These are phyloP conservation scores for Glaucidium brasilianum DNA, from an alignment of 2,113 vertebrate genomes.

Conservation along the genomic window DNA sequence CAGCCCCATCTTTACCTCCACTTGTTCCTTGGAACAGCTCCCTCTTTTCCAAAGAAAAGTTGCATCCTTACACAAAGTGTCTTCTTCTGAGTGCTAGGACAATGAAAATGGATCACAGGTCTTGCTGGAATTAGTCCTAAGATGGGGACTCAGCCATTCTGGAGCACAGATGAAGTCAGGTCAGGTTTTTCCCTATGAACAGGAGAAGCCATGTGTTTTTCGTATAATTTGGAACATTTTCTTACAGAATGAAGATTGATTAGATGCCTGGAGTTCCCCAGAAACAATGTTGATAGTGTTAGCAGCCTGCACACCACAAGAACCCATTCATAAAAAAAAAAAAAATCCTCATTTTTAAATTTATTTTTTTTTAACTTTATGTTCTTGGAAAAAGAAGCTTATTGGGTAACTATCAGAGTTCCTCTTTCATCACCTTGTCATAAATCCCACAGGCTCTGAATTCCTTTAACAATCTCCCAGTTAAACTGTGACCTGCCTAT, in stretches of 20 bases:
- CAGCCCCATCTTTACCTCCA: not conserved
- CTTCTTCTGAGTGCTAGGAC: not conserved
- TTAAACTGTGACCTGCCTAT: conserved; percentile 61
- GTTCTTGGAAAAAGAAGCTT: conserved; percentile 57
- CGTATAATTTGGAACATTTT: conserved; percentile 59
- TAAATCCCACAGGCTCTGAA: conserved; percentile 58
- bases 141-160: conserved; percentile 18
- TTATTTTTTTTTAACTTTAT: conserved; percentile 48
- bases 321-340: conserved; percentile 63
- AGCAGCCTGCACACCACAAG: conserved; percentile 61
- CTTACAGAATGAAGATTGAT: conserved; percentile 67
- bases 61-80: not conserved
- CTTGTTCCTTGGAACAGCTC: not conserved
- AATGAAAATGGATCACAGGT: conserved; percentile 5
- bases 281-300: conserved; percentile 70
- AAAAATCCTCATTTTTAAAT: conserved; percentile 8
- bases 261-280: conserved; percentile 66
- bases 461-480: conserved; percentile 58
- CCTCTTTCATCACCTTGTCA: conserved; percentile 67
- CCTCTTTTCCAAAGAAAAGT: not conserved
- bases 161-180: conserved; percentile 49
- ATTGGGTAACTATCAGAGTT: conserved; percentile 62
- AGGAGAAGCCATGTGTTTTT: conserved; percentile 67
- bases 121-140: conserved; percentile 10
- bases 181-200: conserved; percentile 51